Conservation (phyloP, 2,113 vertebrate species). For the Cyphotilapia sp. region DNA sequence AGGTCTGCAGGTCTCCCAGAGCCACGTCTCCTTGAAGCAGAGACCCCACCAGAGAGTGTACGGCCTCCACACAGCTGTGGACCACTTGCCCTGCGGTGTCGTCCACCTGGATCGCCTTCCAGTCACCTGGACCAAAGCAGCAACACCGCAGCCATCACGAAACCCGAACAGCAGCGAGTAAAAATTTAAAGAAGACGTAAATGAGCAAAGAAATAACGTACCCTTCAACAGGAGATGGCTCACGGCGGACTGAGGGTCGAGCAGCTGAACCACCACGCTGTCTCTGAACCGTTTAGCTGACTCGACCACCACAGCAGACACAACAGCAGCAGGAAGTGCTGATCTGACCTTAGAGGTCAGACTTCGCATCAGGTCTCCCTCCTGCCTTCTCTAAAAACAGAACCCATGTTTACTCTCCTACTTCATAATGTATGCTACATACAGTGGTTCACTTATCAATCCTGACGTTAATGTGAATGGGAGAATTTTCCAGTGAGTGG, state of each 20-base stretch:
- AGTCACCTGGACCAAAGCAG: constrained; percentile 29
- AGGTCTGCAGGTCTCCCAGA: constrained; percentile 49
- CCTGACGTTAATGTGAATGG: not conserved
- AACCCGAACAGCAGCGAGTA: not conserved
- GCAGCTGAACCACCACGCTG: constrained; percentile 28
- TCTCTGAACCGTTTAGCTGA: constrained; percentile 36
- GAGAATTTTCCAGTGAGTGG: rapidly evolving
- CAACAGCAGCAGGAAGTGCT: not conserved
- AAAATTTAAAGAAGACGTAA: rapidly evolving
- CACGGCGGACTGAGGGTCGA: constrained; percentile 58
- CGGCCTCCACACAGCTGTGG: not conserved
- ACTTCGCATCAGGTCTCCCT: constrained; percentile 45
- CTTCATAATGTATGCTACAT: not conserved
- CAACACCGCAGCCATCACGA: not conserved
- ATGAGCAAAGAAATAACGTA: not conserved
- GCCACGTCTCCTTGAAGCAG: constrained; percentile 50
- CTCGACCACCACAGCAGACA: constrained; percentile 55
- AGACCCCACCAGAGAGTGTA: constrained; percentile 35
- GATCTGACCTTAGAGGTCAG: not conserved
- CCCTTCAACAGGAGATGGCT: constrained; percentile 48
- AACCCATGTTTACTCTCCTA: not conserved
- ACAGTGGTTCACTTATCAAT: not conserved
- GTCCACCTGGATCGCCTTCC: constrained; percentile 46
- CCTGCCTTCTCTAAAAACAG: constrained; percentile 41
- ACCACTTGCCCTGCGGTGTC: constrained; percentile 36